phyloP scores from a whole-genome alignment of 2,113 vertebrate species.

The Heterochromis multidens region DNA sequence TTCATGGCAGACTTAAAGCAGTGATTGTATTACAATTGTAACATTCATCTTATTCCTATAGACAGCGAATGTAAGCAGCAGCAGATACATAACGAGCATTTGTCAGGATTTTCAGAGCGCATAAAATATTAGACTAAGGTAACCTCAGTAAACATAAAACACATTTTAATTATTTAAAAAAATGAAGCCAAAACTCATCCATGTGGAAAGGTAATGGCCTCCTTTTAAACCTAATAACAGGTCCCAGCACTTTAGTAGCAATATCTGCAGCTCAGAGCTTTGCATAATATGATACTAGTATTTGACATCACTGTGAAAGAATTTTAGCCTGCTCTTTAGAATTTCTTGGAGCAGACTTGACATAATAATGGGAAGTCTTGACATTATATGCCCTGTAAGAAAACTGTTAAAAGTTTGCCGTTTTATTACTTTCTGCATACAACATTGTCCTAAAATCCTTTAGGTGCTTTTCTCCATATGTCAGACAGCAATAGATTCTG shows the following conservation, averaged over 20 bases:
- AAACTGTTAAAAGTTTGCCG: background rate
- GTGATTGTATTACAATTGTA: background rate
- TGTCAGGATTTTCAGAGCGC: background rate
- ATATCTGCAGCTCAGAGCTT: background rate
- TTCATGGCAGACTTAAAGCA: background rate
- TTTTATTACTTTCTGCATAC: background rate
- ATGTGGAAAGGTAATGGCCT: background rate
- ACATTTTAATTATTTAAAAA: background rate
- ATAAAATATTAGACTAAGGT: background rate
- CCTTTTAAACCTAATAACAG: constrained; percentile 3
- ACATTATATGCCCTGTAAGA: background rate
- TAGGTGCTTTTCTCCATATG: background rate
- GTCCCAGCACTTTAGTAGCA: background rate
- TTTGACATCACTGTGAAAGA: background rate
- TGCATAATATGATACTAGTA: background rate
- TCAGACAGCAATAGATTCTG: background rate
- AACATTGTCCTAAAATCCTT: background rate
- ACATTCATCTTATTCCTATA: background rate
- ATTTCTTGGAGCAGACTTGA: background rate
- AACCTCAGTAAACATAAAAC: background rate
- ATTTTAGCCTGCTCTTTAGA: background rate
- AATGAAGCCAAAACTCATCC: background rate
- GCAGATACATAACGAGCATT: background rate
- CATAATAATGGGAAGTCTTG: background rate
- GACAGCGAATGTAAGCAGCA: background rate